Conservation (phyloP, 2,797 vertebrate species). For the Characodon lateralis region DNA sequence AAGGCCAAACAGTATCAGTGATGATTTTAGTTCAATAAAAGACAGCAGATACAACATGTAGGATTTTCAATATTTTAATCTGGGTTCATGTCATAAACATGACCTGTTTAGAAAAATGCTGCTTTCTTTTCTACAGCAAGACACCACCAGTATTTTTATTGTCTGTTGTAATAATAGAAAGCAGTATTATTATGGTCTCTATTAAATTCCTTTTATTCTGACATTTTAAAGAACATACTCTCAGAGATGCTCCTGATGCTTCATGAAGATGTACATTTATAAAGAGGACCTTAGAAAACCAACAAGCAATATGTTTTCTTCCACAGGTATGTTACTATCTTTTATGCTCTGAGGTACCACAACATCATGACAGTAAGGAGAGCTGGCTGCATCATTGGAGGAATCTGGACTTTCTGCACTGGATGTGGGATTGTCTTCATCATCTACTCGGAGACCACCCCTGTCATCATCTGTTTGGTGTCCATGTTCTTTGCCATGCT, state of each 20-base stretch:
- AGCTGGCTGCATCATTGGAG: slow-evolving; percentile 86
- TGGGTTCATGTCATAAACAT: no score
- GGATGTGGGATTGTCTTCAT: slow-evolving; percentile 93
- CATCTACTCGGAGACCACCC: slow-evolving; percentile 91
- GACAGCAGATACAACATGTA: background rate
- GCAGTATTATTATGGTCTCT: background rate
- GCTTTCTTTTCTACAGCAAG: background rate
- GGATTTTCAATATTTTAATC: background rate
- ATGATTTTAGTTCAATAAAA: no score
- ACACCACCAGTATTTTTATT: background rate
- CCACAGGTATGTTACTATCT: slow-evolving; percentile 91
- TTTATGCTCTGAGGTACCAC: slow-evolving; percentile 96
- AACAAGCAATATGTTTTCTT: background rate
- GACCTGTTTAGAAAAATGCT: no score
- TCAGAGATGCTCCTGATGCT: background rate
- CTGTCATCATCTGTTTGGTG: slow-evolving; percentile 93
- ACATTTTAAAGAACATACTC: background rate
- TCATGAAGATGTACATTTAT: background rate
- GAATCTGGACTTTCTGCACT: slow-evolving; percentile 93
- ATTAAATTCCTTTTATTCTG: background rate
- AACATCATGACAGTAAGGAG: slow-evolving; percentile 93
- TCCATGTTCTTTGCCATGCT: slow-evolving; percentile 96
- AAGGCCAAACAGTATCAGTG: no score
- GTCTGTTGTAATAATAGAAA: background rate
- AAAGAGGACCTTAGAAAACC: background rate